These are phyloP conservation scores for Syrista parreyssii DNA, from an alignment of 2,888 invertebrate species.

Conservation along the genomic window DNA sequence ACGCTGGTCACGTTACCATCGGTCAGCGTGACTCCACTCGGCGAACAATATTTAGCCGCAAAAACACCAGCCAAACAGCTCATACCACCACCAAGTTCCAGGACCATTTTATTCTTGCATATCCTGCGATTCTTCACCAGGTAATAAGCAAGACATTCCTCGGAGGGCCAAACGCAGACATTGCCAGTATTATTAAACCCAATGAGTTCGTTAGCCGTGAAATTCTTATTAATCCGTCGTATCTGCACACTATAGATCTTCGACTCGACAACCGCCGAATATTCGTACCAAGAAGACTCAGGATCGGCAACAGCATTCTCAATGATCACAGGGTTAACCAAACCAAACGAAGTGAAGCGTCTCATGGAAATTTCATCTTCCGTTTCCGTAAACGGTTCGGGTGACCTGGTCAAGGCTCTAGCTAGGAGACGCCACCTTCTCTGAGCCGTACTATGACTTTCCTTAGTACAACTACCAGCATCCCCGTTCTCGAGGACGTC, in stretches of 20 bases:
- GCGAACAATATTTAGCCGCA: constrained; percentile 75
- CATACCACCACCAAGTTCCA: constrained; percentile 88
- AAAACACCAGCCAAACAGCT: constrained; percentile 83
- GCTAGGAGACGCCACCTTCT: constrained; percentile 79
- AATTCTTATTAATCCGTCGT: constrained; percentile 71
- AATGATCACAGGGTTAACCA: constrained; percentile 51
- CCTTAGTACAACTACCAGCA: not conserved
- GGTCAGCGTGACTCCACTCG: constrained; percentile 76
- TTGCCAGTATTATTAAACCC: constrained; percentile 88
- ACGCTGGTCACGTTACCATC: constrained; percentile 84
- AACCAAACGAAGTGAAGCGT: constrained; percentile 63
- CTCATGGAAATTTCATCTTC: constrained; percentile 61
- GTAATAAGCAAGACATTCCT: constrained; percentile 79
- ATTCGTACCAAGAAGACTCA: constrained; percentile 71
- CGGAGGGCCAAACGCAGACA: constrained; percentile 84
- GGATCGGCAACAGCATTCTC: constrained; percentile 46
- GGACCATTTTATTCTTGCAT: constrained; percentile 76
- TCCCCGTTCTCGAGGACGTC: not conserved
- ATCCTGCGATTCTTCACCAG: constrained; percentile 73
- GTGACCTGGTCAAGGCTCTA: constrained; percentile 68
- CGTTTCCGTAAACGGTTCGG: constrained; percentile 26
- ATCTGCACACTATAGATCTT: constrained; percentile 70
- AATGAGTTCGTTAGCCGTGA: constrained; percentile 78
- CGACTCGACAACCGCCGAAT: constrained; percentile 68
- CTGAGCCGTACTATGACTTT: constrained; percentile 67